Evolutionary conservation across 2,113 vertebrate genomes (phyloP).

Genomic region (Sakesphorus luctuosus): DNA sequence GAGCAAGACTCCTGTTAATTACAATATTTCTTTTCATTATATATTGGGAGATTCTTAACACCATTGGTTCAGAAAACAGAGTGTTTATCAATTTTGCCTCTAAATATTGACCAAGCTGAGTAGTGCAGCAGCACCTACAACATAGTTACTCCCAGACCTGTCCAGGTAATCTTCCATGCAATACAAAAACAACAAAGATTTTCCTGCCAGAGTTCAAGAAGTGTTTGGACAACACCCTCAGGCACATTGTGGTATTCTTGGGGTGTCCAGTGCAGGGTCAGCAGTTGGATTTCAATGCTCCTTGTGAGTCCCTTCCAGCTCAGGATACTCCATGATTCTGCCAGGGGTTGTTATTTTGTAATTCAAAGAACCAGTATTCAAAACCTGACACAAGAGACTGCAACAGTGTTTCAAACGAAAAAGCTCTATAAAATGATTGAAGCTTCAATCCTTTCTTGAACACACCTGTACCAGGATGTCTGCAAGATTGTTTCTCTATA

Average conservation of each 20-base stretch:
- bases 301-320: background rate
- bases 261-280: background rate
- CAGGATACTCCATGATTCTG: background rate
- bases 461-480: background rate
- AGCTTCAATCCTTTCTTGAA: background rate
- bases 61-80: background rate
- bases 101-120: background rate
- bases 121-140: background rate
- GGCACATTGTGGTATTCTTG: background rate
- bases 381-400: background rate
- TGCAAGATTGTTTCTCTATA: background rate
- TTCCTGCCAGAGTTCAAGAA: background rate
- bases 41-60: background rate
- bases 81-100: background rate
- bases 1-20: background rate
- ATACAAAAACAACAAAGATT: background rate
- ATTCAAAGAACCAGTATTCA: background rate
- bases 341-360: background rate
- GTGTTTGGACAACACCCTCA: accelerated
- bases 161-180: background rate
- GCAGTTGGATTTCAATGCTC: background rate
- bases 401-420: background rate
- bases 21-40: background rate
- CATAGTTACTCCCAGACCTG: background rate
- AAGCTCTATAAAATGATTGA: background rate